A percentile compares a stretch with the other conserved stretches of the same genome.
Conservation (phyloP, 2,113 vertebrate genomes). For the Tapirus terrestris region DNA sequence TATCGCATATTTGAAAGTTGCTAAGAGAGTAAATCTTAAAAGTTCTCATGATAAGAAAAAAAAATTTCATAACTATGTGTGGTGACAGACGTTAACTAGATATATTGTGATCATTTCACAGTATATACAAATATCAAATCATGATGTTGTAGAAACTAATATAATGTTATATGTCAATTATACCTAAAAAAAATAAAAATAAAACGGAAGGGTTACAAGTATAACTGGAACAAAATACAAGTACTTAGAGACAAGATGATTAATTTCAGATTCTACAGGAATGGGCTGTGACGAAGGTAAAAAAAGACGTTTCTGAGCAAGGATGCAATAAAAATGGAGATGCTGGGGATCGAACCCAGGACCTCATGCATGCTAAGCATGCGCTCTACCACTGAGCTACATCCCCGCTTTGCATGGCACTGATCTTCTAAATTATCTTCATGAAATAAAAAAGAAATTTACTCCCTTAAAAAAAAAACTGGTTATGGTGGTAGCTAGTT, state of each 20-base stretch:
- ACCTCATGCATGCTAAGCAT: constrained; percentile 89
- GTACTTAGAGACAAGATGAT: background rate
- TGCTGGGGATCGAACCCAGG: constrained; percentile 88
- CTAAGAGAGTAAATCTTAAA: background rate
- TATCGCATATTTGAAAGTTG: background rate
- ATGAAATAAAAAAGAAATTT: background rate
- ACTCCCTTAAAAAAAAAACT: background rate
- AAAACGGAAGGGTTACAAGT: accelerated
- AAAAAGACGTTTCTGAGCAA: background rate
- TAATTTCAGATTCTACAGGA: background rate
- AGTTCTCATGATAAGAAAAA: background rate
- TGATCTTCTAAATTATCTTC: accelerated
- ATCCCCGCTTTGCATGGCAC: accelerated
- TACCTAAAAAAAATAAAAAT: background rate
- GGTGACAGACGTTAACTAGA: background rate
- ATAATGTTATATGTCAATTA: background rate
- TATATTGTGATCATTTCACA: background rate
- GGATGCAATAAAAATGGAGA: constrained; percentile 67
- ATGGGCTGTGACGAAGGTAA: accelerated
- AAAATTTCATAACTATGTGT: background rate
- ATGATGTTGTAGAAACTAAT: background rate
- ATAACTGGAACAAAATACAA: background rate
- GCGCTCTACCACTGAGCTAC: constrained; percentile 90
- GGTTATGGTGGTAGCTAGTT: background rate
- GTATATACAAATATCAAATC: background rate